Base-by-base conservation (phyloP, 2,113 vertebrate genomes). In the Silurus meridionalis region DNA sequence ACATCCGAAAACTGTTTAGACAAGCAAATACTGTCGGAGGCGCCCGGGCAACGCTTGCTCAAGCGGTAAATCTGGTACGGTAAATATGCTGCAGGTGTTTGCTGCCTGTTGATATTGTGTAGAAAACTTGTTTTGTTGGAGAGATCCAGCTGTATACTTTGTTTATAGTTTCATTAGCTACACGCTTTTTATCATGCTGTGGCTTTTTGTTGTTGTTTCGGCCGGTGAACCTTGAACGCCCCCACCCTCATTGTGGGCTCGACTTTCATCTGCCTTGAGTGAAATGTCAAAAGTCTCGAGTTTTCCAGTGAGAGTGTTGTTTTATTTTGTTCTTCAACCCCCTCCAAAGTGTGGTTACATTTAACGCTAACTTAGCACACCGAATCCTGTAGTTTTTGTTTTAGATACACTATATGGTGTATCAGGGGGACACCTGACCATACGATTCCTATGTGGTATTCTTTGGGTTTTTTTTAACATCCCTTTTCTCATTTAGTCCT, bases 281-380 rank as follows among this genome's bases (percentile, higher is more conserved):
- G 58, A 85, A 88, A 88, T 77, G 79, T 85, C 87, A 88, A 55
- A 79, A 0, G 63, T 85, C 60, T 77, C 77, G 60, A 74, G 81
- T 82, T 50, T 85, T 58, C 58, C 5, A 4, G 6, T 58, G 50
- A 23, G 66, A 48, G 52, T 19, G 74, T 77, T 79, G 6, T 66
- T 14, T 37, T 79, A 0, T 4, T 55, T 21, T 64, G 60, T 55
- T 80, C n/a, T 85, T 2, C 25, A 55, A 55, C 50, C 50, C 21
- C 61, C 80, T 48, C 37, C 37, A 19, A 14, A 78, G 52, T 8
- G 19, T 3, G 5, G 14, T 7, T 19, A 6, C 17, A 15, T 37
- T 19, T n/a, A 19, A 28, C 63, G 6, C 25, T 60, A 21, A 80
- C 1, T 15, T 58, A 17, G 14, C 15, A 6, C 55, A 60, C 55